Percentiles rank a stretch among this genome's conserved stretches.
Evolutionary conservation across 2,113 vertebrate species (phyloP).

Genomic region (Epinephelus moara): DNA sequence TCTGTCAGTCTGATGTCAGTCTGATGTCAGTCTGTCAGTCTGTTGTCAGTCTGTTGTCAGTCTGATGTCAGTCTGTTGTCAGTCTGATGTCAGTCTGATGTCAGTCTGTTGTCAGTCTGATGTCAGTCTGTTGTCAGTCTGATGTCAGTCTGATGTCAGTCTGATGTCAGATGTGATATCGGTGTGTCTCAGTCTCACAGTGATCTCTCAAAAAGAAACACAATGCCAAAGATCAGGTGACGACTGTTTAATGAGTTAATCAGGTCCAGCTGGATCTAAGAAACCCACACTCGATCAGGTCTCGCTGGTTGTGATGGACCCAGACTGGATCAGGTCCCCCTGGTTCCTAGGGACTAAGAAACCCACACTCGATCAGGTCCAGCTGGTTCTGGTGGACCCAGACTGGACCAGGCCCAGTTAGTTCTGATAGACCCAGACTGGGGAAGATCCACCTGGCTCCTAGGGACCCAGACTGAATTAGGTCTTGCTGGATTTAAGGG

Average conservation of each 20-base stretch:
- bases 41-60: too few relatives aligned
- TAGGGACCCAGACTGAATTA: not conserved
- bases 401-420: too few relatives aligned
- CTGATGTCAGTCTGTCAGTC: too few relatives aligned
- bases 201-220: not conserved
- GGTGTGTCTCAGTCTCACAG: too few relatives aligned
- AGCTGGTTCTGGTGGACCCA: not conserved
- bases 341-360: not conserved
- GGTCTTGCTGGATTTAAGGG: not conserved
- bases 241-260: not conserved
- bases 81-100: too few relatives aligned
- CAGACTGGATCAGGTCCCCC: too few relatives aligned
- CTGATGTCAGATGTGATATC: too few relatives aligned
- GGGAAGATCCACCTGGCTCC: not conserved
- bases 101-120: too few relatives aligned
- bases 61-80: too few relatives aligned
- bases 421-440: not conserved
- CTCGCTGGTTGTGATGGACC: not conserved
- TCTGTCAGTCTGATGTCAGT: too few relatives aligned
- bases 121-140: too few relatives aligned
- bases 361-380: not conserved
- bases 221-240: not conserved
- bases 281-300: not conserved
- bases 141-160: too few relatives aligned
- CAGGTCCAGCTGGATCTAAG: not conserved